Percentiles rank a stretch among this genome's conserved stretches.
Evolutionary conservation across 1,140 invertebrate species (phyloP).

Genomic region (Pentalonia nigronervosa): DNA sequence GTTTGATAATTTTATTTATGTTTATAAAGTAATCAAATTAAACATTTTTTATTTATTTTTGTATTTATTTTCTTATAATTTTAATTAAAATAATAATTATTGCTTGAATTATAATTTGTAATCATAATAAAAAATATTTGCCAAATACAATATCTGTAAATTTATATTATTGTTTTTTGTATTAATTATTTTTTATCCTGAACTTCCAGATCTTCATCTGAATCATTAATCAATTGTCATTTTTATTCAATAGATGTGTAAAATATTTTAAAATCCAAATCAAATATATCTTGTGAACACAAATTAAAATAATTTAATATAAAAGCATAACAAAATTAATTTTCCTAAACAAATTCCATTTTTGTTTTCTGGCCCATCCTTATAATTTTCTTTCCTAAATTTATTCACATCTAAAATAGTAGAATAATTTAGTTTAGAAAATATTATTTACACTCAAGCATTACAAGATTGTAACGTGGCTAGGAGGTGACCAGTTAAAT

Average conservation of each 20-base stretch:
- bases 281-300: no score
- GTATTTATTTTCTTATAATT: no score
- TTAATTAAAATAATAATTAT: neutral
- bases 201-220: neutral
- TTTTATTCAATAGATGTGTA: neutral
- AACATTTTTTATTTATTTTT: neutral
- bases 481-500: no score
- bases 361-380: constrained; percentile 49
- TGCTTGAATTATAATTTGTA: neutral
- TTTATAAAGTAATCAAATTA: neutral
- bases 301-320: no score
- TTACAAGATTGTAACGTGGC: no score
- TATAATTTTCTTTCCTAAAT: constrained; percentile 64
- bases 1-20: neutral
- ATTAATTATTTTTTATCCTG: neutral
- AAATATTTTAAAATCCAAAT: neutral
- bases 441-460: no score
- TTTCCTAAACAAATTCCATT: neutral
- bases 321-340: neutral
- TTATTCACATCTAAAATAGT: constrained; percentile 65
- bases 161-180: neutral
- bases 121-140: neutral
- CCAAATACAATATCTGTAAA: neutral
- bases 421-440: constrained; percentile 61
- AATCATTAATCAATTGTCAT: neutral